Evolutionary conservation across 2,113 vertebrate genomes (phyloP).

Genomic region (Hystrix cristata): DNA sequence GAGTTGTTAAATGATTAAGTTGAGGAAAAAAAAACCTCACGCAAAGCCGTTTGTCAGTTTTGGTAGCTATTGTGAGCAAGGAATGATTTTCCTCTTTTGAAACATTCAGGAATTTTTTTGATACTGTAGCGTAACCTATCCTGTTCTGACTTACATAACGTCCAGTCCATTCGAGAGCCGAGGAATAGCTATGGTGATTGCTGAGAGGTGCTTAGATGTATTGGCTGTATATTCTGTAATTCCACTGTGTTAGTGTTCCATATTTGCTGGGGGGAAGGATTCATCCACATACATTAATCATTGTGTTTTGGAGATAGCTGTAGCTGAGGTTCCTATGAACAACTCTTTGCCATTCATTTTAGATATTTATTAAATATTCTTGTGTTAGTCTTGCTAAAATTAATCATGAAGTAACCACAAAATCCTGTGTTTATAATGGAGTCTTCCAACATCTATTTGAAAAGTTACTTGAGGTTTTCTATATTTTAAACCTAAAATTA

Average conservation of each 20-base stretch:
- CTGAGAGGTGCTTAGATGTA: background rate
- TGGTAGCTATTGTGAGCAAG: background rate
- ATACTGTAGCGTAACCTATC: background rate
- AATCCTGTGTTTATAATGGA: background rate
- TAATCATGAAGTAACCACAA: background rate
- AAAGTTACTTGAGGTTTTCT: background rate
- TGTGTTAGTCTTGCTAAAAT: conserved; percentile 18
- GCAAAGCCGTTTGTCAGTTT: background rate
- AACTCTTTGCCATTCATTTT: background rate
- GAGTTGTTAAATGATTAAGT: background rate
- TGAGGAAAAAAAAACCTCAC: background rate
- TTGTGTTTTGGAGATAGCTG: background rate
- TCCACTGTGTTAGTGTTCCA: background rate
- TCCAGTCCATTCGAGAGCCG: fast-evolving
- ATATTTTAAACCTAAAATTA: background rate
- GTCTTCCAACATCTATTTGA: background rate
- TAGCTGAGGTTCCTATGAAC: background rate
- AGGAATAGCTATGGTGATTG: background rate
- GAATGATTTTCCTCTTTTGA: background rate
- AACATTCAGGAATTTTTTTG: background rate
- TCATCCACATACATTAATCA: background rate
- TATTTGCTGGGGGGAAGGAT: background rate
- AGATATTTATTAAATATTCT: conserved; percentile 3
- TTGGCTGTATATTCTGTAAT: background rate
- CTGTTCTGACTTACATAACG: background rate